Percentiles rank a stretch among this genome's conserved stretches.
Conservation (phyloP, 2,797 vertebrate genomes). For the Myotis vivesi region DNA sequence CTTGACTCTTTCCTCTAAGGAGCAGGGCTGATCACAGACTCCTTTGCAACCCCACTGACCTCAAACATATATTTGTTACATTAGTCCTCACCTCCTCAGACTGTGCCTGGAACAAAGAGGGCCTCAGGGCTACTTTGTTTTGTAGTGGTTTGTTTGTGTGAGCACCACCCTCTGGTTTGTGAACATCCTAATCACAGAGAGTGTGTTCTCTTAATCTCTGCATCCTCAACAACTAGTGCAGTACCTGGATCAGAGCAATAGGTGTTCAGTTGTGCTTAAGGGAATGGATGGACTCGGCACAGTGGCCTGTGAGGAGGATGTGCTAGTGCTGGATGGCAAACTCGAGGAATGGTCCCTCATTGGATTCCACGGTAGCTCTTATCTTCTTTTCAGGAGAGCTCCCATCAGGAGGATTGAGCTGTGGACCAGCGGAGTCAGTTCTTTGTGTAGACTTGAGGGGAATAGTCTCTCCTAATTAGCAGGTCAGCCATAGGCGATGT, state of each 20-base stretch:
- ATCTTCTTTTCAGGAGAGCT: neutral
- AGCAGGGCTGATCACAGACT: neutral
- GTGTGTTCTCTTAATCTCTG: neutral
- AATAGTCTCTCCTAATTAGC: neutral
- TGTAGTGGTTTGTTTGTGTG: neutral
- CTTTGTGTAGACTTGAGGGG: neutral
- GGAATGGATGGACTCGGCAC: neutral
- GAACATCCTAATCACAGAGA: neutral
- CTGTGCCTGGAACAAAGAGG: neutral
- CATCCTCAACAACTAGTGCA: neutral
- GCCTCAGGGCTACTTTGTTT: neutral
- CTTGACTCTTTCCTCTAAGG: neutral
- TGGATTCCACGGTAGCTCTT: neutral
- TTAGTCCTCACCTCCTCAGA: neutral
- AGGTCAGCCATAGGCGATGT: neutral
- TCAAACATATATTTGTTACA: neutral
- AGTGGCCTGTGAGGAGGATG: neutral
- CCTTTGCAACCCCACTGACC: neutral
- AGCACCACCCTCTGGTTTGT: neutral
- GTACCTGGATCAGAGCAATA: neutral
- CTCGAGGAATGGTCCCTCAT: fast-evolving
- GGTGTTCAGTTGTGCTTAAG: neutral
- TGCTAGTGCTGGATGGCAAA: neutral
- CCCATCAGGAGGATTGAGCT: neutral
- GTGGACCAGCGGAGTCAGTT: neutral